Conservation (phyloP, 2,113 vertebrate species). For the Pedetes capensis region DNA sequence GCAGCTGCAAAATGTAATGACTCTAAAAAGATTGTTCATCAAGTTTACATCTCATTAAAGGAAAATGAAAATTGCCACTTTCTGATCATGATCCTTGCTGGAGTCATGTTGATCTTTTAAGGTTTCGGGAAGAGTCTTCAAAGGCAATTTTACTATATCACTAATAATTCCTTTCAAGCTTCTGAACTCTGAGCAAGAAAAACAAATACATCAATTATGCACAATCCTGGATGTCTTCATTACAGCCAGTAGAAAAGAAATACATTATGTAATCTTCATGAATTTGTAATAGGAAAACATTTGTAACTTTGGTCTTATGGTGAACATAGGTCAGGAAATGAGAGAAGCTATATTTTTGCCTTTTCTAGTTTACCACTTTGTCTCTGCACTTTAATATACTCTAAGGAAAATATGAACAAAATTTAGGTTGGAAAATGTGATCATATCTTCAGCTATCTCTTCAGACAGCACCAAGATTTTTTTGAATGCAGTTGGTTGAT, state of each 20-base stretch:
- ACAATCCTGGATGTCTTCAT: background rate
- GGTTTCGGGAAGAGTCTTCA: background rate
- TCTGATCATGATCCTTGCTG: background rate
- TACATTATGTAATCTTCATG: background rate
- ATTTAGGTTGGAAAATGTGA: background rate
- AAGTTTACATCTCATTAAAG: background rate
- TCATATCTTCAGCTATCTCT: background rate
- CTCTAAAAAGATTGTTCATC: background rate
- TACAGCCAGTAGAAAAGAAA: background rate
- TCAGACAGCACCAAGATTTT: background rate
- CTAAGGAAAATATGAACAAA: slow-evolving; percentile 8
- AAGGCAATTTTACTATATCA: background rate
- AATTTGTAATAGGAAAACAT: slow-evolving; percentile 9
- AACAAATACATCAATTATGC: background rate
- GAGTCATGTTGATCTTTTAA: background rate
- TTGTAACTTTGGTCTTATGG: background rate
- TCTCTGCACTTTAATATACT: background rate
- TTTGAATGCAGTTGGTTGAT: background rate
- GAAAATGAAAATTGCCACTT: background rate
- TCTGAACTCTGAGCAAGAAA: background rate
- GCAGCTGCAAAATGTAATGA: background rate
- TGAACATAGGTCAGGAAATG: background rate
- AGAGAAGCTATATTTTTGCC: background rate
- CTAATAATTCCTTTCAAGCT: background rate
- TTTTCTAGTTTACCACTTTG: background rate